Evolutionary conservation across 1,140 invertebrate genomes (phyloP).

Genomic region (Brachionus manjavacas): DNA sequence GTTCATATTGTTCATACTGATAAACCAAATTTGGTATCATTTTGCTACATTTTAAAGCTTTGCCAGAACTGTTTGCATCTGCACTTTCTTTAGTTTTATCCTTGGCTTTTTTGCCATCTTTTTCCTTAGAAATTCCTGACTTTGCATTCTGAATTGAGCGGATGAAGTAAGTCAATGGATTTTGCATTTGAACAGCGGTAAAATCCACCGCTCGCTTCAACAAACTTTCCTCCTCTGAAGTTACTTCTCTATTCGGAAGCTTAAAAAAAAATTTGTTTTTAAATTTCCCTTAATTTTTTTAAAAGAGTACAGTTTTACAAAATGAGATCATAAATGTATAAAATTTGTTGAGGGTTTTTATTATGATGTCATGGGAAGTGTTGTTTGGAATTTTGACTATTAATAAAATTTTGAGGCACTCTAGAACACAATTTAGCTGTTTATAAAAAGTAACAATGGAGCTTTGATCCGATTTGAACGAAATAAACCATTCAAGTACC

Average conservation of each 20-base stretch:
- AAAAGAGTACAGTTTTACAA: not conserved
- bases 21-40: slow-evolving; percentile 39
- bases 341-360: not conserved
- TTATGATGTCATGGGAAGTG: not conserved
- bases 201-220: slow-evolving; percentile 26
- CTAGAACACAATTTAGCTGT: slow-evolving; percentile 19
- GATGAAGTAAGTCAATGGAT: slow-evolving; percentile 17
- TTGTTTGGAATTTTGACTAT: not conserved
- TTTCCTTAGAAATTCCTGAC: not conserved
- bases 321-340: slow-evolving; percentile 35
- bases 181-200: slow-evolving; percentile 37
- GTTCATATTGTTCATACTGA: slow-evolving; percentile 31
- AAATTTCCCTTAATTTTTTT: not conserved
- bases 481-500: slow-evolving; percentile 36
- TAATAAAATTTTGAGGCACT: slow-evolving; percentile 8
- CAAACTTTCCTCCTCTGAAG: not conserved
- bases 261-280: not conserved
- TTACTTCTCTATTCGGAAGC: slow-evolving; percentile 6
- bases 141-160: slow-evolving; percentile 22
- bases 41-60: slow-evolving; percentile 1
- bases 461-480: slow-evolving; percentile 28
- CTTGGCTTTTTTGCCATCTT: not conserved
- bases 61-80: not conserved
- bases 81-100: slow-evolving; percentile 14
- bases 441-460: slow-evolving; percentile 31